phyloP scores from a whole-genome alignment of 2,888 invertebrate species.

The Drosophila atripex region DNA sequence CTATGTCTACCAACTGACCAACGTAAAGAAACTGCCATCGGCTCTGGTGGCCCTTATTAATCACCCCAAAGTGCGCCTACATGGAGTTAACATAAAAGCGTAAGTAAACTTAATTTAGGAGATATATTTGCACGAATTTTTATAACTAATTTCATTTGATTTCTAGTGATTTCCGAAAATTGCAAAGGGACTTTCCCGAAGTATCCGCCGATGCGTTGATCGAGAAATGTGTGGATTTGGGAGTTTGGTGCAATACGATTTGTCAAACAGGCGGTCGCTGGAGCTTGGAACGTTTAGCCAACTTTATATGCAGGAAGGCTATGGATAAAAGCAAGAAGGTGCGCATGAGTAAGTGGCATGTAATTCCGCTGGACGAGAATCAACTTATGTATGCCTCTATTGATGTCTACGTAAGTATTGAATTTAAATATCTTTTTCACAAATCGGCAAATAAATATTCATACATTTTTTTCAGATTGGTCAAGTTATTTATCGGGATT shows the following conservation, averaged over 20 bases:
- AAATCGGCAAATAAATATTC: neutral
- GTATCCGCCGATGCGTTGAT: slow-evolving; percentile 85
- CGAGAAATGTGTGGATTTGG: slow-evolving; percentile 86
- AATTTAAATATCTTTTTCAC: neutral
- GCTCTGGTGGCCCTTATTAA: slow-evolving; percentile 85
- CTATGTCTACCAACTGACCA: slow-evolving; percentile 86
- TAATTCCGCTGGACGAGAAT: slow-evolving; percentile 85
- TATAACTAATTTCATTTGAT: neutral
- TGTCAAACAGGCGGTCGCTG: slow-evolving; percentile 85
- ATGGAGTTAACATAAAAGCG: slow-evolving; percentile 88
- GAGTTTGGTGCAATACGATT: slow-evolving; percentile 85
- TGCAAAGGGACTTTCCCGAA: slow-evolving; percentile 86
- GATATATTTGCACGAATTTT: neutral
- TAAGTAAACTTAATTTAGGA: slow-evolving; percentile 65
- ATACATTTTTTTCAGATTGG: slow-evolving; percentile 76
- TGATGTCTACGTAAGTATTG: slow-evolving; percentile 86
- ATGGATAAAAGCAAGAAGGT: slow-evolving; percentile 86
- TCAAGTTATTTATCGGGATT: slow-evolving; percentile 81
- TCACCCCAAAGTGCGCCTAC: slow-evolving; percentile 86
- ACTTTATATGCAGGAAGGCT: slow-evolving; percentile 84
- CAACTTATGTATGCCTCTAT: slow-evolving; percentile 87
- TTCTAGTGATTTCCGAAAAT: slow-evolving; percentile 87
- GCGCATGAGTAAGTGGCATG: slow-evolving; percentile 87
- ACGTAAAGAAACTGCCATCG: slow-evolving; percentile 86
- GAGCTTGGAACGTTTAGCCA: slow-evolving; percentile 86